Evolutionary conservation across 2,113 vertebrate species (phyloP).

Genomic region (Eurypyga helias): DNA sequence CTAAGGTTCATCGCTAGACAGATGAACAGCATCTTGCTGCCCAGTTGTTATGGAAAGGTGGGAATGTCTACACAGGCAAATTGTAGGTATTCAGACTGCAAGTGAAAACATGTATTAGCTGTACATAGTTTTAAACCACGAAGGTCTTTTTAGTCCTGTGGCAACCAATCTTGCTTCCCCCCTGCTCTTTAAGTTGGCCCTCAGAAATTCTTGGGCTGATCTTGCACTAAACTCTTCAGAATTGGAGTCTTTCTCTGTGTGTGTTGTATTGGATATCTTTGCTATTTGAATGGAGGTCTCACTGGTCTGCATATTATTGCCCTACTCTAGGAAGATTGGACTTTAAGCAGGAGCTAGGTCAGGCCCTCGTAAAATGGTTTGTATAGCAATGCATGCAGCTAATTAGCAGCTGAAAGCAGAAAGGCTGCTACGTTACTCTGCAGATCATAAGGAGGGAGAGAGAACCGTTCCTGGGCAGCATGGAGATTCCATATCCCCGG

Average conservation of each 20-base stretch:
- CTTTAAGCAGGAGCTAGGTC: not conserved
- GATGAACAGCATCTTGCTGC: not conserved
- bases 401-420: not conserved
- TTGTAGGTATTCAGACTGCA: not conserved
- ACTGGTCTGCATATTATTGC: fast-evolving
- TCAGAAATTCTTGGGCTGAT: not conserved
- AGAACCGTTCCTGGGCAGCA: not conserved
- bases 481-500: fast-evolving
- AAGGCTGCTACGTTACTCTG: fast-evolving
- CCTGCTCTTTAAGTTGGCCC: not conserved
- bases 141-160: not conserved
- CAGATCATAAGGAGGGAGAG: not conserved
- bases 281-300: not conserved
- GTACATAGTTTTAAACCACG: not conserved
- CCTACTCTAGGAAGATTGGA: not conserved
- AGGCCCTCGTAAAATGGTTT: not conserved
- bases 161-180: not conserved
- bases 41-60: not conserved
- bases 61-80: not conserved
- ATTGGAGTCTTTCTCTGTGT: not conserved
- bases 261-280: not conserved
- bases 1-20: not conserved
- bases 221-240: not conserved
- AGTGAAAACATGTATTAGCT: not conserved
- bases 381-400: not conserved